A percentile compares a stretch with the other conserved stretches of the same genome.
phyloP scores from a whole-genome alignment of 2,113 vertebrate species.

The Cyanocitta stelleri region DNA sequence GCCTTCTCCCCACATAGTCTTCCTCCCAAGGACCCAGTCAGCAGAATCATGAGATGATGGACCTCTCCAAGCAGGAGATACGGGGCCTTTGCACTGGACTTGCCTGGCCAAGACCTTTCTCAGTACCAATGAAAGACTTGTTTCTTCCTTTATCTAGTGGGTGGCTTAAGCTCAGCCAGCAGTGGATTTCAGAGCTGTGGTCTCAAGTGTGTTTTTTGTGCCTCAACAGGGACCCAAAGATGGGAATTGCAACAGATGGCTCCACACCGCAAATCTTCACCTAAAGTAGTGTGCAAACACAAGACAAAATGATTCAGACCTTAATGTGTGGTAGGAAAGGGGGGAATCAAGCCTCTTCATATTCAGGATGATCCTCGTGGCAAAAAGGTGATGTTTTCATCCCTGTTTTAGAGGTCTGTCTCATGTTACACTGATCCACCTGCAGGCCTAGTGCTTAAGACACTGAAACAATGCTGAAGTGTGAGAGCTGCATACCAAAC shows the following conservation, averaged over 20 bases:
- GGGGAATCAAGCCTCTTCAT: neutral
- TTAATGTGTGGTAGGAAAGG: neutral
- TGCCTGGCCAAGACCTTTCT: neutral
- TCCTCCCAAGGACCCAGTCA: neutral
- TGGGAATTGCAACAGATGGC: neutral
- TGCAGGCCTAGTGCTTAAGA: neutral
- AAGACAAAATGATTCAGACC: neutral
- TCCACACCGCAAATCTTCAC: neutral
- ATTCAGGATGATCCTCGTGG: neutral
- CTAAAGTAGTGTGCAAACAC: neutral
- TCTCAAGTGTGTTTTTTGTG: neutral
- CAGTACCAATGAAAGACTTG: fast-evolving
- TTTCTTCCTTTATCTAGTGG: neutral
- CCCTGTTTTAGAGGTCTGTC: neutral
- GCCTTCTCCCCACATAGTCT: neutral
- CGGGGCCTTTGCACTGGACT: neutral
- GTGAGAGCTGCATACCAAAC: neutral
- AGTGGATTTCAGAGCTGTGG: neutral
- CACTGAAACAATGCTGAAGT: neutral
- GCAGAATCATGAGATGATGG: neutral
- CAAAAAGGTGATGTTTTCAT: neutral
- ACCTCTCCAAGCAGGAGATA: neutral
- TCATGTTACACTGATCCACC: neutral
- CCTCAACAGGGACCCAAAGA: neutral
- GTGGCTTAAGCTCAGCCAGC: neutral